These are phyloP conservation scores for Lamellibrachia columna DNA, from an alignment of 2,888 invertebrate species.

Conservation along the genomic window DNA sequence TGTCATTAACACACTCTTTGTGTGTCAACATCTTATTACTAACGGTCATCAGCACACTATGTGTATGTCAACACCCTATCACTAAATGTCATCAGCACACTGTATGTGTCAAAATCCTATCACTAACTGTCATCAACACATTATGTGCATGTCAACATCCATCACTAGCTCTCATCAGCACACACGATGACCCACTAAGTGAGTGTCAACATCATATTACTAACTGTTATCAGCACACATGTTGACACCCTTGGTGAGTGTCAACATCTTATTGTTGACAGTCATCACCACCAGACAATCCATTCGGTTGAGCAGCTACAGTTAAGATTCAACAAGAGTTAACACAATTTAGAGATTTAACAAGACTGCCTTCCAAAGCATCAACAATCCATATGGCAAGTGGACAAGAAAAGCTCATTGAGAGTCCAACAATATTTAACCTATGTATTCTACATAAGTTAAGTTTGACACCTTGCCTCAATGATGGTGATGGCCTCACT, in stretches of 20 bases:
- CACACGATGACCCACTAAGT: slow-evolving; percentile 88
- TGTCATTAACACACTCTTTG: neutral
- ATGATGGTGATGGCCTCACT: neutral
- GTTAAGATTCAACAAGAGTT: too few relatives aligned
- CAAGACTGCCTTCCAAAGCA: too few relatives aligned
- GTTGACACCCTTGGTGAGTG: neutral
- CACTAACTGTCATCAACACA: neutral
- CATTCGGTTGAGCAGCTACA: too few relatives aligned
- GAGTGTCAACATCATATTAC: slow-evolving; percentile 20
- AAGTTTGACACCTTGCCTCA: too few relatives aligned
- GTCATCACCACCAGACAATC: too few relatives aligned
- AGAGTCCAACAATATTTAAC: too few relatives aligned
- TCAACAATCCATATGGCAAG: too few relatives aligned
- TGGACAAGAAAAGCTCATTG: too few relatives aligned
- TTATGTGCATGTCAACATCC: slow-evolving; percentile 68
- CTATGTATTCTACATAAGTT: too few relatives aligned
- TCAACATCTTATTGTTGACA: neutral
- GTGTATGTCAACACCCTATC: neutral
- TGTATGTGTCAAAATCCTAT: neutral
- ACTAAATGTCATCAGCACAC: neutral
- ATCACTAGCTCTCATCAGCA: slow-evolving; percentile 86
- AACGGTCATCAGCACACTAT: neutral
- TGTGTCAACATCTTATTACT: neutral
- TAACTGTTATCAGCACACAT: neutral
- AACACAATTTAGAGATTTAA: too few relatives aligned